A percentile compares a stretch with the other conserved stretches of the same genome.
Evolutionary conservation across 2,888 invertebrate species (phyloP).

Genomic region (Actias luna): DNA sequence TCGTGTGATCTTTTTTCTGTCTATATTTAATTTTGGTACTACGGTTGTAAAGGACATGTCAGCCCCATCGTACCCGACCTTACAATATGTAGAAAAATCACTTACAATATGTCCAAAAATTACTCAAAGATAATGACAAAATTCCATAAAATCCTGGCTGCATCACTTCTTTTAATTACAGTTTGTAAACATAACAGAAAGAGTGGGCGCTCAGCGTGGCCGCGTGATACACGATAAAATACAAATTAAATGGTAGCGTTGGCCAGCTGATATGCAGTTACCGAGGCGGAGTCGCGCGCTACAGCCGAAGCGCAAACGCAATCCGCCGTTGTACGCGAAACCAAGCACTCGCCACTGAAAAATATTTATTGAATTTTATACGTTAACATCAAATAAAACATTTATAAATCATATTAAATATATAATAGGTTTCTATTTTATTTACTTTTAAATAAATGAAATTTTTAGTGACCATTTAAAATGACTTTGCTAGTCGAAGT

Average conservation of each 20-base stretch:
- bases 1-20: too few species aligned
- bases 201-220: slow-evolving; percentile 39
- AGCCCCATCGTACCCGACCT: too few species aligned
- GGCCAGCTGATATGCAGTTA: slow-evolving; percentile 71
- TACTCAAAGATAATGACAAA: too few species aligned
- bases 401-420: not conserved
- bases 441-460: slow-evolving; percentile 23
- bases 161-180: slow-evolving; percentile 21
- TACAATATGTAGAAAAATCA: too few species aligned
- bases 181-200: slow-evolving; percentile 30
- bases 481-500: slow-evolving; percentile 78
- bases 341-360: slow-evolving; percentile 32
- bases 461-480: slow-evolving; percentile 38
- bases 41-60: too few species aligned
- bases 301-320: slow-evolving; percentile 51
- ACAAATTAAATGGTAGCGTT: slow-evolving; percentile 72
- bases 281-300: slow-evolving; percentile 50
- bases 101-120: too few species aligned
- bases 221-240: slow-evolving; percentile 74
- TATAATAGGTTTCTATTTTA: slow-evolving; percentile 24
- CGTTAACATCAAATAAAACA: slow-evolving; percentile 21
- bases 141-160: too few species aligned
- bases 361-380: slow-evolving; percentile 5
- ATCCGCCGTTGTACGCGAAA: slow-evolving; percentile 56
- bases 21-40: too few species aligned